Evolutionary conservation across 2,797 vertebrate species (phyloP).

Genomic region (Malacoraja senta): DNA sequence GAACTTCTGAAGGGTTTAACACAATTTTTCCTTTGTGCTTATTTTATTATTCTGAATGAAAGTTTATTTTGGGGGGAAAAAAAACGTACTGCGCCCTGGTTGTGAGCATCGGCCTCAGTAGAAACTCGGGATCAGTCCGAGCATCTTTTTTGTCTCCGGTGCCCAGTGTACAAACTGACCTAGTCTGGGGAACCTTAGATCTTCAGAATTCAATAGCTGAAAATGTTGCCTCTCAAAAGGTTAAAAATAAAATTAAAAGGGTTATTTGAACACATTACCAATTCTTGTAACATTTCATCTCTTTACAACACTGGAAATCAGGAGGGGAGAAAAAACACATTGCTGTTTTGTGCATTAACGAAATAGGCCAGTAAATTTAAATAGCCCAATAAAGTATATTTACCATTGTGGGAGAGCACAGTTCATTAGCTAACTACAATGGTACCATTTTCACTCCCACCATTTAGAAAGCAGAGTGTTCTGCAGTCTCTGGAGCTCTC

Average conservation of each 20-base stretch:
- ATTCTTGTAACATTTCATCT: neutral
- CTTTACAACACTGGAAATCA: neutral
- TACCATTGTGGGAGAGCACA: constrained; percentile 58
- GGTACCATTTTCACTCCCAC: constrained; percentile 64
- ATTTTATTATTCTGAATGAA: too few species aligned
- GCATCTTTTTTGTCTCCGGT: too few species aligned
- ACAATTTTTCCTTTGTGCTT: too few species aligned
- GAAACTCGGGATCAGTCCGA: neutral
- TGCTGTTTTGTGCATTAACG: neutral
- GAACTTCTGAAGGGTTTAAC: too few species aligned
- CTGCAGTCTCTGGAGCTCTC: constrained; percentile 64
- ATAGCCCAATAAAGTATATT: constrained; percentile 54
- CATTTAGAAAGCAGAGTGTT: constrained; percentile 66
- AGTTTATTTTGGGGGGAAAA: too few species aligned
- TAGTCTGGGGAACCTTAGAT: neutral
- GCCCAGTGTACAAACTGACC: neutral
- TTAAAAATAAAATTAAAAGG: neutral
- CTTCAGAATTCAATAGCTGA: neutral
- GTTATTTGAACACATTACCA: neutral
- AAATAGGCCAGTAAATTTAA: constrained; percentile 31
- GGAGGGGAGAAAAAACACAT: neutral
- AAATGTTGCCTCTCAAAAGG: neutral
- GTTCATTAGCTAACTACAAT: constrained; percentile 62
- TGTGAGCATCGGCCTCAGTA: neutral
- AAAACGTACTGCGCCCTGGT: neutral